A percentile compares a stretch with the other conserved stretches of the same genome.
phyloP scores from a whole-genome alignment of 2,888 invertebrate species.

The Melipona bicolor region DNA sequence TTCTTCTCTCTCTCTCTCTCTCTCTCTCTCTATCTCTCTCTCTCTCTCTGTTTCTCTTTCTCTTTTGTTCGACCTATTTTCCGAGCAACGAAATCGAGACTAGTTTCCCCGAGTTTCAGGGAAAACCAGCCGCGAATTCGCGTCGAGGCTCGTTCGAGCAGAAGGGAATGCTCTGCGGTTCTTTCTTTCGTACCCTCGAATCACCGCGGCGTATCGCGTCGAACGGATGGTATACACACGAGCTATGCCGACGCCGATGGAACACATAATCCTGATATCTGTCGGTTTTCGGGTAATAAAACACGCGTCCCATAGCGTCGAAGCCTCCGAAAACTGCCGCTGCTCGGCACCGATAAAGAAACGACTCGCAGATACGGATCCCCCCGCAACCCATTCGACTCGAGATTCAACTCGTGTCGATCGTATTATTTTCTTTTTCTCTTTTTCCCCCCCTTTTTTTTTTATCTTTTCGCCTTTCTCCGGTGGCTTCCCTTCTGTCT shows the following conservation, averaged over 20 bases:
- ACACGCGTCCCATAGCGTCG: conserved; percentile 83
- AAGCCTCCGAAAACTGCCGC: conserved; percentile 74
- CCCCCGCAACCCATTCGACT: conserved; percentile 69
- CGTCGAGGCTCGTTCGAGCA: neutral
- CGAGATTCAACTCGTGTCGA: conserved; percentile 5
- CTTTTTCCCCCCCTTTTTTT: neutral
- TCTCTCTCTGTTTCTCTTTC: neutral
- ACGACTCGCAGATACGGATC: conserved; percentile 80
- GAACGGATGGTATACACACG: conserved; percentile 11
- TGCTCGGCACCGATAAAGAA: conserved; percentile 82
- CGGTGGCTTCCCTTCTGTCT: neutral
- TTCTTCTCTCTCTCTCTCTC: neutral
- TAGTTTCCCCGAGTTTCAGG: no score
- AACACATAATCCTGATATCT: conserved; percentile 85
- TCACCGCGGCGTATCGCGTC: conserved; percentile 28
- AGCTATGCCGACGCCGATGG: conserved; percentile 54
- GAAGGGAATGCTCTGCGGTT: conserved; percentile 24
- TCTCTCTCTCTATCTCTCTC: conserved; percentile 2
- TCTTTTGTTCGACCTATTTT: conserved; percentile 42
- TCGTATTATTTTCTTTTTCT: neutral
- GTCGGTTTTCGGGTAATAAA: conserved; percentile 88
- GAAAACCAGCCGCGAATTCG: conserved; percentile 1
- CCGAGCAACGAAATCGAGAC: conserved; percentile 25
- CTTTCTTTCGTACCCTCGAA: neutral
- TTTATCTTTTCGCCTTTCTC: neutral